Base-by-base conservation (phyloP, 2,113 vertebrate genomes). In the Leucosticte australis region DNA sequence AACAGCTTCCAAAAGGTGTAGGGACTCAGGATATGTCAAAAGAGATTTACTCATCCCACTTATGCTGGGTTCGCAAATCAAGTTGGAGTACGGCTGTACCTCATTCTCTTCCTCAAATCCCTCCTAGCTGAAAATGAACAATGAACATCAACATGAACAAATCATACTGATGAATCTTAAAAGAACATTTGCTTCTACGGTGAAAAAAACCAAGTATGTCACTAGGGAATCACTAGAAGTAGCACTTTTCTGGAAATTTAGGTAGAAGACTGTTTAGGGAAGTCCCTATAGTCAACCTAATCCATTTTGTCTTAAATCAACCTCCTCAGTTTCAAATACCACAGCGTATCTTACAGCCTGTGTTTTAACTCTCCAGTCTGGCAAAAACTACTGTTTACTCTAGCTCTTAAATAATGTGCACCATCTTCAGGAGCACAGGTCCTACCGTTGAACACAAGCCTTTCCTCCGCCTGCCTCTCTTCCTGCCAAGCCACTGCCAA, bases 401-500 rank as follows among this genome's bases (percentile, higher is more conserved):
- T 21, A 97, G 94, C 84, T 92, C 91, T 86, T 91, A 95, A 97
- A 85, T 37, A 55, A 69, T 11, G 69, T 10, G 31, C 10, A 46
- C 7, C 97, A 95, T 83, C 96, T 98, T 96, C 94, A 97, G 26
- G 26, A 71, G 94, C 96, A 95, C 83, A 89, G 93, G 90, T 92
- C 95, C 97, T 97, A 96, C 97, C 65, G 95, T 94, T 94, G 91
- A 96, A 96, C 50, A 35, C 65, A 97, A 98, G 92, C 79, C 94
- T 95, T 96, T 90, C 95, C 97, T 97, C 50, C 94, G 94, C 94
- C 53, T 55, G 39, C 56, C 83, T 91, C 74, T 74, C 94, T n/a
- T 68, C 50, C 59, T 73, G 94, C 79, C 59, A 95, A 95, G 82
- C 87, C 87, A 92, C 4, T 91, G 90, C 77, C 86, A 95, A 93